Conservation (phyloP, 2,888 invertebrate species). For the Phyllotreta striolata region DNA sequence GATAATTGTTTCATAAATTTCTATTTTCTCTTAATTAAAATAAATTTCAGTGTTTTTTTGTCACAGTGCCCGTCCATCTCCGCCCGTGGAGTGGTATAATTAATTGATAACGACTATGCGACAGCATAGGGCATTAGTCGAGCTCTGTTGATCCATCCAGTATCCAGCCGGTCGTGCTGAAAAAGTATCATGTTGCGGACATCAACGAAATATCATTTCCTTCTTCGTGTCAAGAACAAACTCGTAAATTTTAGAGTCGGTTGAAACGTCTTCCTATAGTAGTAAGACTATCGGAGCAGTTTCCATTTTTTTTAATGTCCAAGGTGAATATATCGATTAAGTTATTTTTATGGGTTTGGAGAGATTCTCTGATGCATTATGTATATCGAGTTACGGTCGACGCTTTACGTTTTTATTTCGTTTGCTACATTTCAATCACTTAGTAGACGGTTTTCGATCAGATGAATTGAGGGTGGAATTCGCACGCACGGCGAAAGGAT, state of each 20-base stretch:
- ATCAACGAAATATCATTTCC: constrained; percentile 16
- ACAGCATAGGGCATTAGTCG: constrained; percentile 26
- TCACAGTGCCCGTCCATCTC: background rate
- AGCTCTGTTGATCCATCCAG: constrained; percentile 12
- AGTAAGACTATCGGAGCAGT: background rate
- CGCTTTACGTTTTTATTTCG: too few relatives aligned
- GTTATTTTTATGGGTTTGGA: constrained; percentile 11
- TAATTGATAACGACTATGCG: constrained; percentile 13
- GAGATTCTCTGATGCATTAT: too few relatives aligned
- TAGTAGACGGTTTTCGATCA: too few relatives aligned
- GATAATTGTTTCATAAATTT: too few relatives aligned
- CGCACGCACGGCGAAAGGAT: too few relatives aligned
- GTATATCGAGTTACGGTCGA: too few relatives aligned
- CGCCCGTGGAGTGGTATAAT: background rate
- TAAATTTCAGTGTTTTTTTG: too few relatives aligned
- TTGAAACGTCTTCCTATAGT: constrained; percentile 18
- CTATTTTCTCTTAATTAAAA: too few relatives aligned
- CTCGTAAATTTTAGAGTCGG: constrained; percentile 7
- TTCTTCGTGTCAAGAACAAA: background rate
- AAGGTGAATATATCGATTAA: constrained; percentile 18
- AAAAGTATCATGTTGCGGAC: constrained; percentile 17
- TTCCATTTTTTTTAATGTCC: constrained; percentile 4
- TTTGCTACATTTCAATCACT: too few relatives aligned
- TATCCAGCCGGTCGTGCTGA: constrained; percentile 5
- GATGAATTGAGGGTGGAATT: too few relatives aligned